Evolutionary conservation across 1,140 invertebrate species (phyloP), one percentile per base, ranked within the genome.

Genomic region (Dolichoris vasculosae): DNA sequence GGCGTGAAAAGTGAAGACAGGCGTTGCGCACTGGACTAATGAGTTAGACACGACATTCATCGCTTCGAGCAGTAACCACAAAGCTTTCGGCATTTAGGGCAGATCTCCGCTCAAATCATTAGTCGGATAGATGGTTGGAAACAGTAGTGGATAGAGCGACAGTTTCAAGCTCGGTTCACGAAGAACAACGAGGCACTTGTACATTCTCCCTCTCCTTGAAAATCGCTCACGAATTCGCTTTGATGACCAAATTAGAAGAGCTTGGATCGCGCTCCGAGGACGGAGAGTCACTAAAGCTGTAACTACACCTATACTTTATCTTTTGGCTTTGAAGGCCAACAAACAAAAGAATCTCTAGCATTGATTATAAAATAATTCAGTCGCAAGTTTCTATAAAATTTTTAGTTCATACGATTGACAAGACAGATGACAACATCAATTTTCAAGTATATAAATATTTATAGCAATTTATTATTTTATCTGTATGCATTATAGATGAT

Each of bases 211-310:
- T 88, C 90, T 89, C 89, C 90, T 88, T 87, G 88, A 90, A 92
- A 91, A 90, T 90, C 86, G 87, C 87, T 89, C 87, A 86, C 87
- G 87, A 86, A 87, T 89, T 90, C 71, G 88, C 91, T 93, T 92
- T 92, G 92, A 92, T 92, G 91, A 89, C 89, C 79, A 90, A 93
- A 92, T 92, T 93, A 92, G 92, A 92, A 91, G 40, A 1, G 59
- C 59, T 30, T 7, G 30, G 38, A 20, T 23, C 15, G 35, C 30
- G 67, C 32, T 71, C 32, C 11, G 59, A 8, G 3, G 59, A 63
- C 59, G 26, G 59, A 11, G 7, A n/a, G n/a, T 30, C 23, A 4
- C 6, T 30, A 23, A 63, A 46, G 43, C 13, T 46, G n/a, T n/a
- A 26, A 63, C 55, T 11, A 59, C 15, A 59, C 20, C 3, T 59